Evolutionary conservation across 1,140 invertebrate genomes (phyloP), one percentile per base, ranked within the genome.

Genomic region (Spodoptera frugiperda): DNA sequence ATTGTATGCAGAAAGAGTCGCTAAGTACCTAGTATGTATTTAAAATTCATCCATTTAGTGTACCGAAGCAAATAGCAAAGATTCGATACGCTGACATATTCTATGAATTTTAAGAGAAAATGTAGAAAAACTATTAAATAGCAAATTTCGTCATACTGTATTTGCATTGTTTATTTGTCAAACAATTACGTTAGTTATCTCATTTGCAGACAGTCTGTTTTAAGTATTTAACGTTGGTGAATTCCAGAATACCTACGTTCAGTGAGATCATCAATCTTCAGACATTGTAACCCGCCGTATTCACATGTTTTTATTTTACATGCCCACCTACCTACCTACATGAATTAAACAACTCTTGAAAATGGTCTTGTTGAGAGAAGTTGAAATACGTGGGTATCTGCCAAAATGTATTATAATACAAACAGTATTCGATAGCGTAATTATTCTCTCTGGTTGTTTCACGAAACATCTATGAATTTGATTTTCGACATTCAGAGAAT

Each of bases 201-300:
- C 14, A 61, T 61, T 61, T 61, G 39, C 30, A 61, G 57, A 44
- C 57, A 61, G 57, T 61, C 30, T 61, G 57, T 17, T 30, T 61
- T 61, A 61, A 61, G 57, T 61, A 61, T 61, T 61, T 61, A 61
- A 33, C 5, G 15, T 10, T 61, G 57, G 57, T 30, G 44, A 61
- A 33, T 61, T 61, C 57, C 57, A 61, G 30, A 39, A 17, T 15
- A n/a, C n/a, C 14, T 61, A 61, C 30, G 30, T 17, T 61, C 30
- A 61, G 44, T 61, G 57, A 61, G 57, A 61, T 61, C 57, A 61
- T 61, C 57, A 61, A 61, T 61, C 57, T 61, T 61, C 44, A 61
- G 30, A 39, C 30, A 61, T 39, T 61, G 30, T 61, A 39, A n/a
- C 57, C 57, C 57, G 57, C 57, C 57, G 39, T 61, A n/a, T 61